These are phyloP conservation scores for Aphaenogaster rudis DNA, from an alignment of 1,140 invertebrate genomes.

Conservation along the genomic window DNA sequence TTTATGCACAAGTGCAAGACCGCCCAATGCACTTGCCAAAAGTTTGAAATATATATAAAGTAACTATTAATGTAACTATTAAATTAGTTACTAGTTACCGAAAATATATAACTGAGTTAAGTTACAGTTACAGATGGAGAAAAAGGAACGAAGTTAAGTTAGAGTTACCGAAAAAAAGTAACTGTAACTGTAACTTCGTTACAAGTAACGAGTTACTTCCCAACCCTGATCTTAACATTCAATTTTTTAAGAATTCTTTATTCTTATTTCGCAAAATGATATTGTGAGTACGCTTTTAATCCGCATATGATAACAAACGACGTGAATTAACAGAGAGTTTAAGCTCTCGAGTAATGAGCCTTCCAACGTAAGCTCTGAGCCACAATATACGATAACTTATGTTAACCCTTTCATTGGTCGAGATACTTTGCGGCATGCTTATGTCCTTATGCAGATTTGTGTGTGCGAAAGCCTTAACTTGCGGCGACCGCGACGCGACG, in stretches of 20 bases:
- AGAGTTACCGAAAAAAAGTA: too few species aligned
- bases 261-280: neutral
- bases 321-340: neutral
- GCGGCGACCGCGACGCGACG: slow-evolving; percentile 6
- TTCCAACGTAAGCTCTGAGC: neutral
- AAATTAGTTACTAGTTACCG: too few species aligned
- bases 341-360: slow-evolving; percentile 8
- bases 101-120: too few species aligned
- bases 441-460: slow-evolving; percentile 49
- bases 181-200: too few species aligned
- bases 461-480: slow-evolving; percentile 16
- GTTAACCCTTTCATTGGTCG: slow-evolving; percentile 25
- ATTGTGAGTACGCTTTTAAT: neutral
- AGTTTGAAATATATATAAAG: too few species aligned
- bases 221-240: neutral
- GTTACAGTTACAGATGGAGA: too few species aligned
- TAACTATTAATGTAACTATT: too few species aligned
- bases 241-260: neutral
- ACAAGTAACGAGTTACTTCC: too few species aligned
- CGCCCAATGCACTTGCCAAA: too few species aligned
- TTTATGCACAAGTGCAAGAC: too few species aligned
- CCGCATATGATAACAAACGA: neutral
- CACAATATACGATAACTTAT: slow-evolving; percentile 3
- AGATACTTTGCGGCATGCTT: neutral
- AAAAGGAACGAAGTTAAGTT: too few species aligned